These are phyloP conservation scores for Sphenodon punctatus DNA, from an alignment of 2,797 vertebrate genomes.

Conservation along the genomic window DNA sequence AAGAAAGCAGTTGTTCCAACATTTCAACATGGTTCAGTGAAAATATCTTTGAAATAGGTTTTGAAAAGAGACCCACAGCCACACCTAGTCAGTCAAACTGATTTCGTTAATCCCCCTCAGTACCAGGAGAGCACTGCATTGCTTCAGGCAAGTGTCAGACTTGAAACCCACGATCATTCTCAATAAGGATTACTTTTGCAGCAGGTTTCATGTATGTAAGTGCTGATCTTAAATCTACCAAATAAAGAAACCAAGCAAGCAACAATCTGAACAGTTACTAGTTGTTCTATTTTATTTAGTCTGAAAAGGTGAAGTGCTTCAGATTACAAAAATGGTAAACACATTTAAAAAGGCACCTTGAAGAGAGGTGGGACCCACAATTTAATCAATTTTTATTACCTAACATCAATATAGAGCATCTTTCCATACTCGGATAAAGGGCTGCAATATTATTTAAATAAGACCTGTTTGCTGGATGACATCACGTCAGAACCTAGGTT, in stretches of 20 bases:
- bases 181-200: slow-evolving; percentile 31
- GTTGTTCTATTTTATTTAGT: not conserved
- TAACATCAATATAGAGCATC: not conserved
- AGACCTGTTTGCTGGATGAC: not conserved
- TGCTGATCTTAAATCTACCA: slow-evolving; percentile 9
- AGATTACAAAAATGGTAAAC: not conserved
- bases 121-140: not conserved
- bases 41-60: not conserved
- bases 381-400: not conserved
- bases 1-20: slow-evolving; percentile 2
- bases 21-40: not conserved
- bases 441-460: not conserved
- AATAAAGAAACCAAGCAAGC: slow-evolving; percentile 8
- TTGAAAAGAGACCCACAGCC: slow-evolving; percentile 23
- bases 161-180: not conserved
- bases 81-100: not conserved
- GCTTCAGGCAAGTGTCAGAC: slow-evolving; percentile 66
- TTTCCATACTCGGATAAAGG: no score
- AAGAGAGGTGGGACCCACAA: not conserved
- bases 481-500: not conserved
- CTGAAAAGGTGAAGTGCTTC: not conserved
- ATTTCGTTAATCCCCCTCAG: slow-evolving; percentile 35
- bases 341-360: rapidly evolving
- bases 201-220: slow-evolving; percentile 5
- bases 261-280: not conserved